Conservation (phyloP, 35 echinoderm and acorn worm genomes). For the Lytechinus variegatus region DNA sequence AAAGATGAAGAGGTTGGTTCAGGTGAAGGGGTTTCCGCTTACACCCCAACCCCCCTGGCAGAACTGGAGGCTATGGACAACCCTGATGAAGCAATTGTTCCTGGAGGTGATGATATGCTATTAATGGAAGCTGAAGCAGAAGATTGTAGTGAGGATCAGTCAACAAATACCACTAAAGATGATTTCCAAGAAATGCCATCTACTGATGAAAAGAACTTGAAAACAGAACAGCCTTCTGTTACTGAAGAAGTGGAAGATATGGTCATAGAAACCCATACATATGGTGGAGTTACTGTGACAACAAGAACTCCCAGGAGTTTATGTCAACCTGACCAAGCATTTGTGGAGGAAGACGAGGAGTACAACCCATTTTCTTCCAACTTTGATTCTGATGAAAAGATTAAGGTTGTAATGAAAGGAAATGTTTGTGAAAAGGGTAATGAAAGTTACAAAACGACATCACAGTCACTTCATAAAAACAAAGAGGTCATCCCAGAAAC, state of each 20-base stretch:
- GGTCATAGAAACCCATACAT: conserved; percentile 31
- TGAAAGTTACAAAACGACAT: background rate
- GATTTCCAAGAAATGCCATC: background rate
- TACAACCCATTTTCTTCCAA: conserved; percentile 30
- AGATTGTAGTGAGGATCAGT: background rate
- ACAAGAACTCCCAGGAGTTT: conserved; percentile 16
- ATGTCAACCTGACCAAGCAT: background rate
- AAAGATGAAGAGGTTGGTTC: background rate
- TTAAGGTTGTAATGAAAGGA: background rate
- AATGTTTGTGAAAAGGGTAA: background rate
- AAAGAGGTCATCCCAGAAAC: background rate
- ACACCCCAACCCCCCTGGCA: conserved; percentile 35
- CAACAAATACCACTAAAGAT: background rate
- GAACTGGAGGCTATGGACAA: background rate
- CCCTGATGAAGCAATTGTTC: background rate
- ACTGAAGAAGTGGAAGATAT: conserved; percentile 8
- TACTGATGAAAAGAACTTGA: background rate
- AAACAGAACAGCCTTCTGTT: background rate
- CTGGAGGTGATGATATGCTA: background rate
- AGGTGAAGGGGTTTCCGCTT: background rate
- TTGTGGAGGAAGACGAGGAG: background rate
- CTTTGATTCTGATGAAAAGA: background rate
- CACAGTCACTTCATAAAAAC: background rate
- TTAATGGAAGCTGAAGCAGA: background rate
- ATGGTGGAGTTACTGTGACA: conserved; percentile 29